Conservation (phyloP, 2,888 invertebrate genomes). For the Volucella inanis region DNA sequence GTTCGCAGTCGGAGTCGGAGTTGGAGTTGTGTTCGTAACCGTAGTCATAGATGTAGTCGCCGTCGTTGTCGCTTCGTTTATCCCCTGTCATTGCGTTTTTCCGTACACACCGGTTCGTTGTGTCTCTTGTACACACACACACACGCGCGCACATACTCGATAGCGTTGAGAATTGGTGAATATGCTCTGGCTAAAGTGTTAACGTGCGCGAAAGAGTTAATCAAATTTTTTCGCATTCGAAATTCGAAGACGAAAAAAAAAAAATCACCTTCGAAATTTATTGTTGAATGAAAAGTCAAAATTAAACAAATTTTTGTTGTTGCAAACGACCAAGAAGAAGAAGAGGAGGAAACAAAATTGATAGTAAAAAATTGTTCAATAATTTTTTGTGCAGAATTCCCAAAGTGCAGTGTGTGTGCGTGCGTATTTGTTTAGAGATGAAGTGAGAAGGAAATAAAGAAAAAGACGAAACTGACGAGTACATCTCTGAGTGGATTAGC, state of each 20-base stretch:
- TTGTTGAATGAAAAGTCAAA: conserved; percentile 9
- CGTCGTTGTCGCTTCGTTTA: conserved; percentile 14
- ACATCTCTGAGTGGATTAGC: conserved; percentile 16
- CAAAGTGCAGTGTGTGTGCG: conserved; percentile 69
- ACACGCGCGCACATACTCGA: not conserved
- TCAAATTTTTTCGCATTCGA: no score
- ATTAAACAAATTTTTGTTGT: not conserved
- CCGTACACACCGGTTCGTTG: conserved; percentile 63
- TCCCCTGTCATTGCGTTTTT: conserved; percentile 14
- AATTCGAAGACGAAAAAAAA: not conserved
- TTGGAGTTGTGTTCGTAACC: no score
- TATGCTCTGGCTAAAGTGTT: conserved; percentile 35
- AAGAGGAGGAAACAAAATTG: conserved; percentile 11
- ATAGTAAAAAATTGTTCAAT: not conserved
- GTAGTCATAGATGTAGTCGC: no score
- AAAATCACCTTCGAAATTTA: conserved; percentile 4
- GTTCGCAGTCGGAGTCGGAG: no score
- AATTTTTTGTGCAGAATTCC: conserved; percentile 50
- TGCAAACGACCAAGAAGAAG: conserved; percentile 11
- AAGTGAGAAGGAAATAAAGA: conserved; percentile 23
- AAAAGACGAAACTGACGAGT: not conserved
- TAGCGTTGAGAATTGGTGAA: conserved; percentile 40
- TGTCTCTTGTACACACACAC: conserved; percentile 21
- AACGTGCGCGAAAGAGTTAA: conserved; percentile 60
- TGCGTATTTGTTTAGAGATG: conserved; percentile 72